Base-by-base conservation (phyloP, 2,888 invertebrate species). In the Rhabditoides inermis region DNA sequence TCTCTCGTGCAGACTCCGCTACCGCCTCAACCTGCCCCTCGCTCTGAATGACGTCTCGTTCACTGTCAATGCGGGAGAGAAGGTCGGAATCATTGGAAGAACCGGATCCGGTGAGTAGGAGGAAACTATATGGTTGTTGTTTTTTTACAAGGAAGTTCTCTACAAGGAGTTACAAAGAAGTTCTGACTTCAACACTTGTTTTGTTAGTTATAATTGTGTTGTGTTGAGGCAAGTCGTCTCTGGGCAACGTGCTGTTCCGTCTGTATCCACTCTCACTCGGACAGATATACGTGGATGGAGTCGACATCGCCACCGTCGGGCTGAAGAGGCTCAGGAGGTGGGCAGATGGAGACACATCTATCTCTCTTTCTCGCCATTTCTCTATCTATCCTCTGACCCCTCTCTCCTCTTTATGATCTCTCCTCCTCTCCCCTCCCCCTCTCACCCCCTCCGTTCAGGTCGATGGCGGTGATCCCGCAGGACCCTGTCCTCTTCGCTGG, bases 401-500 rank as follows among this genome's bases (percentile, higher is more conserved):
- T 32, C 10, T 15, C 32, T 10, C 32, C 15, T 32, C 15, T 32
- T 32, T 12, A 12, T n/a, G n/a, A 22, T 44, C 6, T 27, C 23
- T 22, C 44, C 20, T 6, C 7, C 27, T 27, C 7, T 23, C 10
- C 1, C 12, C 10, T 32, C 12, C 10, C 10, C 15, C 32, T 10
- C 15, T 12, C 32, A 10, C 12, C 32, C 15, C 15, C 15, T 32
- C 15, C 10, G 10, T 53, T 37, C 40, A 60, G 60, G 45, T 53
- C 70, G 1, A 65, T 76, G 57, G 68, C 70, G 1, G 64, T 72
- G n/a, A 82, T 85, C 56, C 84, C 84, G 6, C 84, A 84, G 68
- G 84, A 84, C 69, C 84, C 84, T 1, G 80, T 83, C 2, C 76
- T 85, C 12, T 84, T 84, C 70, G 80, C 80, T 27, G 83, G 83